phyloP scores from a whole-genome alignment of 2,888 invertebrate species.

The Drosophila limbata region DNA sequence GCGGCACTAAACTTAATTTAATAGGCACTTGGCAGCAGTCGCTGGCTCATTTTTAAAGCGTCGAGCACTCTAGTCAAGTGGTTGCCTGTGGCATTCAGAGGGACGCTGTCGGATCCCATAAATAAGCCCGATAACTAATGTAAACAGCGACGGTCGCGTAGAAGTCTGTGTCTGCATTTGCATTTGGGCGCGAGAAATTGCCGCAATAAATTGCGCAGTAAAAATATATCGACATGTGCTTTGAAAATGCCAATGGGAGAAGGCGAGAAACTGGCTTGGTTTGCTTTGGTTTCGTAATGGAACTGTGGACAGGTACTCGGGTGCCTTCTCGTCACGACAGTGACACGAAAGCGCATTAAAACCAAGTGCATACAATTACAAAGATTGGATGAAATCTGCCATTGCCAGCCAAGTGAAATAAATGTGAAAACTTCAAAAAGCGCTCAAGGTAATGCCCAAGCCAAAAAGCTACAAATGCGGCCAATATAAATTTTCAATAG shows the following conservation, averaged over 20 bases:
- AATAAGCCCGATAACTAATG: constrained; percentile 82
- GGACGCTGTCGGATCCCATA: constrained; percentile 52
- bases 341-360: constrained; percentile 78
- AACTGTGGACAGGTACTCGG: constrained; percentile 20
- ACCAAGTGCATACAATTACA: constrained; percentile 80
- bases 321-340: constrained; percentile 36
- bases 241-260: constrained; percentile 8
- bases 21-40: constrained; percentile 69
- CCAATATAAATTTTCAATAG: constrained; percentile 79
- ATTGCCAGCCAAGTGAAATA: constrained; percentile 68
- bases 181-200: constrained; percentile 81
- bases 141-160: constrained; percentile 73
- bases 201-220: constrained; percentile 78
- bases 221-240: constrained; percentile 74
- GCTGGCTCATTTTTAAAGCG: constrained; percentile 72
- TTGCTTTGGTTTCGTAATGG: constrained; percentile 10
- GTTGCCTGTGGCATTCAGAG: constrained; percentile 27
- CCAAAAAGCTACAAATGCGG: constrained; percentile 75
- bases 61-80: constrained; percentile 65
- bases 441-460: constrained; percentile 75
- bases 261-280: neutral
- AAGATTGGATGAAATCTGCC: constrained; percentile 73
- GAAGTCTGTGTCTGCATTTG: constrained; percentile 74
- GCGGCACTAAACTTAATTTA: constrained; percentile 78
- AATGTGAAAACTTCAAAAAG: constrained; percentile 79